These are phyloP conservation scores for Tinea semifulvella DNA, from an alignment of 2,888 invertebrate species.

Conservation along the genomic window DNA sequence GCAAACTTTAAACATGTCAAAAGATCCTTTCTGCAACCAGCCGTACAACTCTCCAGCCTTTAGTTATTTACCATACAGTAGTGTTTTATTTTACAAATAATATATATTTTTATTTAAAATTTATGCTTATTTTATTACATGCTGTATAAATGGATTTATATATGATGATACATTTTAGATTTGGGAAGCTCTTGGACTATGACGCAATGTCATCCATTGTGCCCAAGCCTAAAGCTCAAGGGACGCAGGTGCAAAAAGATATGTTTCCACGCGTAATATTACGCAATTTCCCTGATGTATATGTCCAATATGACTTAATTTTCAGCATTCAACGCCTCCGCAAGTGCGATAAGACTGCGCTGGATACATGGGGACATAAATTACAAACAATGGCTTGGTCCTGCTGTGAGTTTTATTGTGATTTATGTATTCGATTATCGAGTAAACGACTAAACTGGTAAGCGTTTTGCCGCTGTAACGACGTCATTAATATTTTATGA, in stretches of 20 bases:
- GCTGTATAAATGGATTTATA: too few species aligned
- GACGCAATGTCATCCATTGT: too few species aligned
- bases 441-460: slow-evolving; percentile 41
- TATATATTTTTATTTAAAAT: too few species aligned
- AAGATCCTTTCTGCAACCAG: too few species aligned
- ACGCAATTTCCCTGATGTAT: slow-evolving; percentile 12
- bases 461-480: slow-evolving; percentile 36
- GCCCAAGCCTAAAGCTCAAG: too few species aligned
- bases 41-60: too few species aligned
- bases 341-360: slow-evolving; percentile 9
- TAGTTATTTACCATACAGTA: too few species aligned
- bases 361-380: slow-evolving; percentile 27
- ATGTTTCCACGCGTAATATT: slow-evolving; percentile 9
- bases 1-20: too few species aligned
- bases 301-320: slow-evolving; percentile 12
- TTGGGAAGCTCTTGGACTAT: too few species aligned
- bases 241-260: slow-evolving; percentile 11
- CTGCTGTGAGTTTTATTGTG: slow-evolving; percentile 47
- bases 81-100: too few species aligned
- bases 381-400: slow-evolving; percentile 36
- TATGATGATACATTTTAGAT: too few species aligned
- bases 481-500: slow-evolving; percentile 40
- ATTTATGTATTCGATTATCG: slow-evolving; percentile 51
- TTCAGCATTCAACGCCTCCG: slow-evolving; percentile 5
- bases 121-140: too few species aligned